Evolutionary conservation across 2,113 vertebrate species (phyloP).

Genomic region (Edolisoma coerulescens): DNA sequence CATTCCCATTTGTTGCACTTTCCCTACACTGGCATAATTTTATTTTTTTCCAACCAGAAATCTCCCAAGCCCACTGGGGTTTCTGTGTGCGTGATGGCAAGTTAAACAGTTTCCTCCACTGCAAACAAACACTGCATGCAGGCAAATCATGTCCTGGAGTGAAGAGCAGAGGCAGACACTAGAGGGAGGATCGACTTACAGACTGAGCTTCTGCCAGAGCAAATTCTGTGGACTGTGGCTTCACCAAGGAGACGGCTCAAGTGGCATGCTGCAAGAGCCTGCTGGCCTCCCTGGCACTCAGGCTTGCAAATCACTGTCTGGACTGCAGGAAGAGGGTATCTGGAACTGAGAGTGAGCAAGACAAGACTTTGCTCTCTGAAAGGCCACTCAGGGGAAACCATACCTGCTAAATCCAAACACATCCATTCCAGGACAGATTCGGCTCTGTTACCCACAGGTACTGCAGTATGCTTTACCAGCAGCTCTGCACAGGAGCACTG

Average conservation of each 20-base stretch:
- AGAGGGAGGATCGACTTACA: not conserved
- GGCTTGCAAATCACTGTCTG: not conserved
- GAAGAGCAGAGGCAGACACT: conserved; percentile 19
- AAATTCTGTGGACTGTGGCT: not conserved
- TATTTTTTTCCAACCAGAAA: not conserved
- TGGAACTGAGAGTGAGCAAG: not conserved
- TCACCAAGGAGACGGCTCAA: not conserved
- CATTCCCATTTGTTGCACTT: not conserved
- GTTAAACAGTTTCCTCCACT: not conserved
- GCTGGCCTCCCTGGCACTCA: not conserved
- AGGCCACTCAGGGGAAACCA: not conserved
- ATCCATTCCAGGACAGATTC: not conserved
- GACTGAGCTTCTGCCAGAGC: not conserved
- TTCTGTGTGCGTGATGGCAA: not conserved
- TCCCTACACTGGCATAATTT: not conserved
- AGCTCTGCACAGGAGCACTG: not conserved
- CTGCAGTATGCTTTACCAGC: not conserved
- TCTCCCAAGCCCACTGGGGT: not conserved
- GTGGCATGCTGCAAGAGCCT: not conserved
- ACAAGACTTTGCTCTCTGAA: not conserved
- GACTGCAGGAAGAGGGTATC: not conserved
- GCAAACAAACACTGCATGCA: not conserved
- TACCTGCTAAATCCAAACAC: not conserved
- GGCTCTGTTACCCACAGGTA: not conserved
- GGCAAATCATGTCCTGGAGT: not conserved